Conservation (phyloP, 2,797 vertebrate species). For the Setipinna tenuifilis region DNA sequence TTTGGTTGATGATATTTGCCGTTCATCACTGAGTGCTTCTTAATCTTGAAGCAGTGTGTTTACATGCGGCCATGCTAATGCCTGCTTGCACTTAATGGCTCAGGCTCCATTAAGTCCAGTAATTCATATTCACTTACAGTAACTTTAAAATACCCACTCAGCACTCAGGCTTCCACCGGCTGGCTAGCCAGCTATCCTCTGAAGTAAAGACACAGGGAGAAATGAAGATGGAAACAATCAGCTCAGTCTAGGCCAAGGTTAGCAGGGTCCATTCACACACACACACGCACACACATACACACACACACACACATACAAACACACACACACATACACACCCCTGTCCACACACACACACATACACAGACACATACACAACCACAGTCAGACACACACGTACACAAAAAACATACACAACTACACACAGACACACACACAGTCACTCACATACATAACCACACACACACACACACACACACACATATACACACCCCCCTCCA, state of each 20-base stretch:
- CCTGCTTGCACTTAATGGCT: neutral
- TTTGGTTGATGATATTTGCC: neutral
- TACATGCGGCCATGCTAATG: neutral
- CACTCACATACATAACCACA: too few species aligned
- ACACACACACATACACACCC: neutral
- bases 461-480: too few species aligned
- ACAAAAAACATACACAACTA: too few species aligned
- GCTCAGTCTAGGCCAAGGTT: neutral
- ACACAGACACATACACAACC: neutral
- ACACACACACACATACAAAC: neutral
- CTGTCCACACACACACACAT: neutral
- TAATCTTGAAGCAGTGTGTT: slow-evolving; percentile 6
- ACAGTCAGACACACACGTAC: neutral
- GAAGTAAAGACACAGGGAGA: neutral
- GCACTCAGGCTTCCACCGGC: neutral
- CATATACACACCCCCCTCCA: too few species aligned
- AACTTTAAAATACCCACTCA: slow-evolving; percentile 7
- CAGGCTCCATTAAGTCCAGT: slow-evolving; percentile 13
- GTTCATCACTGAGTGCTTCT: neutral
- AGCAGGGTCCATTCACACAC: neutral
- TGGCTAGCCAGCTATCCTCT: neutral
- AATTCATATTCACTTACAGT: slow-evolving; percentile 18
- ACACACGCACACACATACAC: neutral
- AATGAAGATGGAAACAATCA: neutral
- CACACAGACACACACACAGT: neutral